These are phyloP conservation scores for Linyphia triangularis DNA, from an alignment of 2,888 invertebrate genomes.

Conservation along the genomic window DNA sequence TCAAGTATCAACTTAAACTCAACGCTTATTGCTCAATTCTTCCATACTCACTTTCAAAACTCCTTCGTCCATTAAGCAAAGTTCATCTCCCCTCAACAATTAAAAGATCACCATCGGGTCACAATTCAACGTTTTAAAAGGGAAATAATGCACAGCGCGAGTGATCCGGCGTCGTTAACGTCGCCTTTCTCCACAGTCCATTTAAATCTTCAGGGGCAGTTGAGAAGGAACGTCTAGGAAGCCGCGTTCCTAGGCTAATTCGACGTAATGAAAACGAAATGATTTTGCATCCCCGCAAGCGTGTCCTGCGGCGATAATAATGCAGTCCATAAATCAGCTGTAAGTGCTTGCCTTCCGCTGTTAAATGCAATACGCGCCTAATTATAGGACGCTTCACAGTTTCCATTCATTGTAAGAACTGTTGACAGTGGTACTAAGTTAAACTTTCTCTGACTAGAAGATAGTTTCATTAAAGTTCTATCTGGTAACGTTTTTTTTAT, in stretches of 20 bases:
- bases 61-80: too few relatives aligned
- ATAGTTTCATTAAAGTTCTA: too few relatives aligned
- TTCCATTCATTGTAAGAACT: constrained; percentile 33
- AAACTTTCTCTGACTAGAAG: too few relatives aligned
- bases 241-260: constrained; percentile 33
- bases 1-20: too few relatives aligned
- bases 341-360: constrained; percentile 18
- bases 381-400: constrained; percentile 2
- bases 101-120: background rate
- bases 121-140: background rate
- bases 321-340: constrained; percentile 34
- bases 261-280: constrained; percentile 48
- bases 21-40: too few relatives aligned
- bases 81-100: background rate
- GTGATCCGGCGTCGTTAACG: constrained; percentile 18
- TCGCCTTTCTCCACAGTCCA: background rate
- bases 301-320: constrained; percentile 33
- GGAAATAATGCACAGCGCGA: background rate
- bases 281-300: constrained; percentile 33
- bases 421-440: background rate
- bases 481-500: too few relatives aligned
- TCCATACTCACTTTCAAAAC: too few relatives aligned
- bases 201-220: constrained; percentile 14
- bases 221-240: background rate
- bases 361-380: constrained; percentile 38